Base-by-base conservation (phyloP, 2,113 vertebrate genomes). In the Passer montanus region DNA sequence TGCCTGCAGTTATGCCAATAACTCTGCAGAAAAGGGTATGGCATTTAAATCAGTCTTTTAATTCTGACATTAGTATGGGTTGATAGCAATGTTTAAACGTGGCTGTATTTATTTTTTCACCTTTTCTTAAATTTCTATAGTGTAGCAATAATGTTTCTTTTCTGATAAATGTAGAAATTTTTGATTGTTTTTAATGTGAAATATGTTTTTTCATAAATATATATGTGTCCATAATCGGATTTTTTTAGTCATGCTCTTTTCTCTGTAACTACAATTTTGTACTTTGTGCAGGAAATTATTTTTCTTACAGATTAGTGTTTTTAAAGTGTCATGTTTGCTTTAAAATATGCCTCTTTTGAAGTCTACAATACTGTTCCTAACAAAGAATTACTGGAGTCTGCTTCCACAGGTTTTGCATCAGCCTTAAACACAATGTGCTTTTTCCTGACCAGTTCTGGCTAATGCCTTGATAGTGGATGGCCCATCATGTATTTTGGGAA, bases 1-100 rank as follows among this genome's bases (percentile, higher is more conserved):
- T 99, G 97, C 98, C 99, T 88, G 98, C 98, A 92, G 98, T 99
- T 95, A 99, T 98, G 60, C 99, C 99, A 87, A 92, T 99, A 93
- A 98, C 98, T 97, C 98, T 99, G 76, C 98, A 98, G 92, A 99
- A 99, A 97, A 97, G 98, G 98, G 98, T 99, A 99, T 94, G 98
- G 97, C 90, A 47, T 85, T 97, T 87, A 30, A 84, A 73, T 67
- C 62, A 37, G n/a, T 82, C 68, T 86, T 87, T 35, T 75, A 66
- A 62, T 78, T 89, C 15, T 85, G n/a, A 33, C 23, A n/a, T 82
- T 62, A 46, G 3, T 76, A 72, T 41, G n/a, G 18, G 4, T 67
- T 70, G 35, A 9, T 58, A 89, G 37, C 13, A 76, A 33, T 70
- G 17, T 41, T 92, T 87, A 56, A 86, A 81, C 6, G 20, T 37